phyloP scores from a whole-genome alignment of 2,113 vertebrate genomes.

The Protobothrops mucrosquamatus region DNA sequence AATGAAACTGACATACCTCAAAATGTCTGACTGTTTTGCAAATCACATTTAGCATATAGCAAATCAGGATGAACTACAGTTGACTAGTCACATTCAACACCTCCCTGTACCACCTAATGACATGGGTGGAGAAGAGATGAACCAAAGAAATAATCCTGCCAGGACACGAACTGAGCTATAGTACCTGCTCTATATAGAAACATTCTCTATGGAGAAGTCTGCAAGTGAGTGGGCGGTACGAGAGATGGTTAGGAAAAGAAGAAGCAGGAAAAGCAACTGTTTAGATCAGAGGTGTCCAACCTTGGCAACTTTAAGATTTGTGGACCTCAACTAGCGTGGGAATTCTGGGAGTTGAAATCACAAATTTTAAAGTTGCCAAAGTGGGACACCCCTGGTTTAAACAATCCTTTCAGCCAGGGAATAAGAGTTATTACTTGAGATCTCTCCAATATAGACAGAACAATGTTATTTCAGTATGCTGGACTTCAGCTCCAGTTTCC shows the following conservation, averaged over 20 bases:
- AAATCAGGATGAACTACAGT: background rate
- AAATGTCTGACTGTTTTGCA: background rate
- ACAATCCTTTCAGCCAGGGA: background rate
- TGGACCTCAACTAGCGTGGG: background rate
- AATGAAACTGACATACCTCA: background rate
- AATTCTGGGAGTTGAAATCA: background rate
- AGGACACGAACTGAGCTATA: background rate
- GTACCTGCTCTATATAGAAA: background rate
- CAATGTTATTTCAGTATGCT: background rate
- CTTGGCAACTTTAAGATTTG: background rate
- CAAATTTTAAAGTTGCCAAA: background rate
- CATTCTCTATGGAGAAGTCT: background rate
- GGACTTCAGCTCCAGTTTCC: background rate
- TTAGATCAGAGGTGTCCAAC: background rate
- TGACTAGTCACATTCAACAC: background rate
- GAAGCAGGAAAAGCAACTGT: background rate
- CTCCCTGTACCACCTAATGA: background rate
- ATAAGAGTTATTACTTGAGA: background rate
- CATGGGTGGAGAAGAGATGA: background rate
- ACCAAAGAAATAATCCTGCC: background rate
- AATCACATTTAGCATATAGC: background rate
- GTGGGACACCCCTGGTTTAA: background rate
- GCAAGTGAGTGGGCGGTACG: background rate
- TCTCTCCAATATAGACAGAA: background rate
- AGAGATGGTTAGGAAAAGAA: background rate